Conservation (phyloP, 37 sponge, comb jelly and placozoan species). For the Ephydatia muelleri region DNA sequence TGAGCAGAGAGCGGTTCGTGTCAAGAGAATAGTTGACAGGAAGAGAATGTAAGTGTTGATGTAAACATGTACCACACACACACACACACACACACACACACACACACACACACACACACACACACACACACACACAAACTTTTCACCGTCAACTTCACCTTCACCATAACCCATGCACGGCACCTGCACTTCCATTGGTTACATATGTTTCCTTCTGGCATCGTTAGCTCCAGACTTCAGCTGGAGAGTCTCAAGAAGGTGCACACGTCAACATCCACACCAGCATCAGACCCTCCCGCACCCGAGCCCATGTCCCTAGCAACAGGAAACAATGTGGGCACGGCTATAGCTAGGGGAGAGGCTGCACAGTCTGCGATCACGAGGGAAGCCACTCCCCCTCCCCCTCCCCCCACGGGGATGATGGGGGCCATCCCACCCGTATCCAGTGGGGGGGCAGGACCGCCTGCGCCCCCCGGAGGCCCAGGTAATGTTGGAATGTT, state of each 20-base stretch:
- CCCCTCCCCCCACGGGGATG: not conserved
- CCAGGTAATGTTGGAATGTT: not conserved
- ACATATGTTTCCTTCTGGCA: not conserved
- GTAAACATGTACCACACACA: not conserved
- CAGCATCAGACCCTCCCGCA: not conserved
- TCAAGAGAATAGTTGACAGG: constrained; percentile 80
- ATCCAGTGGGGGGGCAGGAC: not conserved
- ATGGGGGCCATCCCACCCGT: not conserved
- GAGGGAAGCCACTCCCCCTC: not conserved
- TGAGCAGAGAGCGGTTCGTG: constrained; percentile 79
- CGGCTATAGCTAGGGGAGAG: not conserved
- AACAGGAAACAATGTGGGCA: not conserved
- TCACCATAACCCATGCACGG: not conserved
- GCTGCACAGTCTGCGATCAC: not conserved
- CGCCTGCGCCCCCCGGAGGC: not conserved
- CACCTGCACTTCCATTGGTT: not conserved
- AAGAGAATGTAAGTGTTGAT: constrained; percentile 54
- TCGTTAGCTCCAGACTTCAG: constrained; percentile 42
- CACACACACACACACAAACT: not conserved
- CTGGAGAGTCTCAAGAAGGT: constrained; percentile 12
- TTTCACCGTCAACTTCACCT: not conserved
- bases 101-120: not conserved
- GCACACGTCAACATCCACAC: not conserved
- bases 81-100: not conserved
- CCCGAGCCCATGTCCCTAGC: not conserved